phyloP scores from a whole-genome alignment of 2,113 vertebrate genomes.

The Upupa epops region DNA sequence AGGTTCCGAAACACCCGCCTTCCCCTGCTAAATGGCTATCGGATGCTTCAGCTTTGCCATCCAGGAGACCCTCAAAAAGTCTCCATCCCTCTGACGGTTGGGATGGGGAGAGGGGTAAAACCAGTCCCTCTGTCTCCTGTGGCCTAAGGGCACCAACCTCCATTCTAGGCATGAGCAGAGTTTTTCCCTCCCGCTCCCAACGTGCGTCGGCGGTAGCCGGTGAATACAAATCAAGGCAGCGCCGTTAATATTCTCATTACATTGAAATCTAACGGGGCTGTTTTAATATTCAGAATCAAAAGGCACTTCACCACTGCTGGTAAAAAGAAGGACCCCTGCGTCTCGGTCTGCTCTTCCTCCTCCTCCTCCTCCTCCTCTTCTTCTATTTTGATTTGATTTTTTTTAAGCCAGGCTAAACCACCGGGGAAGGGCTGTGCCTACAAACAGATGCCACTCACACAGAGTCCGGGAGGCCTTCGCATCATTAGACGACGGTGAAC shows the following conservation, averaged over 20 bases:
- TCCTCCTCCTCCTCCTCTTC: not conserved
- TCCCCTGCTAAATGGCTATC: too few relatives aligned
- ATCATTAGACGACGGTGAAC: constrained; percentile 74
- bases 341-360: not conserved
- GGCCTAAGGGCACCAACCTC: not conserved
- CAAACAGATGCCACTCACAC: constrained; percentile 70
- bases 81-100: not conserved
- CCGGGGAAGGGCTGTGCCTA: constrained; percentile 52
- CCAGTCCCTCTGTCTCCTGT: too few relatives aligned
- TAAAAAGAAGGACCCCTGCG: not conserved
- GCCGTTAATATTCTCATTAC: constrained; percentile 47
- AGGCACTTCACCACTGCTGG: constrained; percentile 8
- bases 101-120: not conserved
- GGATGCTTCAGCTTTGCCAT: too few relatives aligned
- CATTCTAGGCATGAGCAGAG: accelerated
- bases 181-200: not conserved
- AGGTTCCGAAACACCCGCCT: accelerated
- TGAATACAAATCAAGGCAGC: constrained; percentile 61
- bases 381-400: not conserved
- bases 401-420: constrained; percentile 41
- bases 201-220: not conserved
- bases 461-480: constrained; percentile 41
- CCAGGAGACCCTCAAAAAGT: too few relatives aligned
- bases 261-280: constrained; percentile 35
- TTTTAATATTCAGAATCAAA: constrained; percentile 73